Percentiles rank a stretch among this genome's conserved stretches.
These are phyloP conservation scores for Cacoxenus indagator DNA, from an alignment of 2,888 invertebrate species.

Conservation along the genomic window DNA sequence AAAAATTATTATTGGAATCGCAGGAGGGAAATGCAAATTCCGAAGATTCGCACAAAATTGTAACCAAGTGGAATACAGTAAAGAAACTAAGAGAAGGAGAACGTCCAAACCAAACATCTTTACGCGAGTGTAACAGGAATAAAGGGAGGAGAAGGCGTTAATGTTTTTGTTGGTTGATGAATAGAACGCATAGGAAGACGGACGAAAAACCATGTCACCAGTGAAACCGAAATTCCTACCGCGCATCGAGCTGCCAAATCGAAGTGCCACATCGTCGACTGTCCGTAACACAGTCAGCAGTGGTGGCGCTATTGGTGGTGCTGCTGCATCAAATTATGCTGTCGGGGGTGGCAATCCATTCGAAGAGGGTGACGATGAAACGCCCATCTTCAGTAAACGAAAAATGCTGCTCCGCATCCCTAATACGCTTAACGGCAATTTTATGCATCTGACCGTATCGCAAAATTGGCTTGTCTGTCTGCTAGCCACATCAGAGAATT, in stretches of 20 bases:
- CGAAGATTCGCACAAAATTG: too few relatives aligned
- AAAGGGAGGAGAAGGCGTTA: too few relatives aligned
- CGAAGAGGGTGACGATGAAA: constrained; percentile 73
- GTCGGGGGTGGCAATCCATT: constrained; percentile 45
- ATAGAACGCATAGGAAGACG: too few relatives aligned
- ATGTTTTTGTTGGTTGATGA: too few relatives aligned
- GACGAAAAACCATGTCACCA: constrained; percentile 38
- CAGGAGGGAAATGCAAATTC: too few relatives aligned
- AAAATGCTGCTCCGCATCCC: constrained; percentile 85
- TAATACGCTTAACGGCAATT: constrained; percentile 73
- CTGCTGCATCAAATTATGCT: constrained; percentile 29
- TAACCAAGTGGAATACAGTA: too few relatives aligned
- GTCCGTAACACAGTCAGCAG: too few relatives aligned
- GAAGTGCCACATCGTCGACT: not conserved
- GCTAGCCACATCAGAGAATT: constrained; percentile 79
- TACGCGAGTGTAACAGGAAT: too few relatives aligned
- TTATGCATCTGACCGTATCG: constrained; percentile 84
- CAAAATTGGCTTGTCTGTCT: constrained; percentile 87
- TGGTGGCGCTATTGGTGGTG: constrained; percentile 1
- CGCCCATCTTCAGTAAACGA: constrained; percentile 89
- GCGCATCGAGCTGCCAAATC: constrained; percentile 29
- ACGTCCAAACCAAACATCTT: too few relatives aligned
- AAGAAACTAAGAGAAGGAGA: too few relatives aligned
- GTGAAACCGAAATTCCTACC: constrained; percentile 56
- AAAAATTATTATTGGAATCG: too few relatives aligned